Conservation (phyloP, 2,113 vertebrate genomes). For the Urocynchramus pylzowi region DNA sequence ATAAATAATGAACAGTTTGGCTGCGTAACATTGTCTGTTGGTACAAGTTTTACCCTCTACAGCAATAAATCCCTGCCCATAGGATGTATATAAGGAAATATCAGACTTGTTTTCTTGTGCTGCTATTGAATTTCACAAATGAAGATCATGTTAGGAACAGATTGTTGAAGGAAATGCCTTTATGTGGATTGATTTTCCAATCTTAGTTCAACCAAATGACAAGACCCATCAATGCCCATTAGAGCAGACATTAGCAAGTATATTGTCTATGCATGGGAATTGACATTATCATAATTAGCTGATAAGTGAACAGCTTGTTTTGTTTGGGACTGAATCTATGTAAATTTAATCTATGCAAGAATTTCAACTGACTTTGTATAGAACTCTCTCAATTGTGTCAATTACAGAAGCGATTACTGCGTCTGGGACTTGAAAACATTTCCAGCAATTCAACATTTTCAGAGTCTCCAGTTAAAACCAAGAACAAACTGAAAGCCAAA, state of each 20-base stretch:
- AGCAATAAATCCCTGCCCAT: background rate
- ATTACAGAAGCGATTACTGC: background rate
- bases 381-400: background rate
- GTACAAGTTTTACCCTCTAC: background rate
- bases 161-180: background rate
- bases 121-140: background rate
- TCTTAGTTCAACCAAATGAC: background rate
- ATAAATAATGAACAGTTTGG: conserved; percentile 32
- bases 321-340: background rate
- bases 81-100: background rate
- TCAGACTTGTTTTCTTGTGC: background rate
- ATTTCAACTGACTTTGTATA: background rate
- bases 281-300: background rate
- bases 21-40: background rate
- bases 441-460: conserved; percentile 26
- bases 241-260: background rate
- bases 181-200: background rate
- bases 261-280: background rate
- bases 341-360: background rate
- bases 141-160: background rate
- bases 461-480: background rate
- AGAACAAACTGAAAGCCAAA: conserved; percentile 31
- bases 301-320: background rate
- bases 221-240: background rate
- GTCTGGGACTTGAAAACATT: conserved; percentile 9